Base-by-base conservation (phyloP, 2,113 vertebrate genomes). In the Nesogale talazaci region DNA sequence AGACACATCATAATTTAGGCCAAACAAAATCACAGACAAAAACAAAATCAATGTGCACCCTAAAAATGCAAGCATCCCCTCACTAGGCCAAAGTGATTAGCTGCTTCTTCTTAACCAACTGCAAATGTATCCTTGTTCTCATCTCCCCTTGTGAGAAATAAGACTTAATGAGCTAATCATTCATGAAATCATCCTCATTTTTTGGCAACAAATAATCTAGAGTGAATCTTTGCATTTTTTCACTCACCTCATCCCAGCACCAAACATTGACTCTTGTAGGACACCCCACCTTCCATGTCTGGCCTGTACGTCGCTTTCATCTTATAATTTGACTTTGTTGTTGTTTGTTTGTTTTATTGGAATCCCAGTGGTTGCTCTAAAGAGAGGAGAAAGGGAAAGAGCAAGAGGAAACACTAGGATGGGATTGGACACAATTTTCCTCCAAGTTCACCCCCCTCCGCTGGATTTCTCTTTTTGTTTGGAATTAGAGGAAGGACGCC, bases 401-500 rank as follows among this genome's bases (percentile, higher is more conserved):
- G 4, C 14, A 36, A 74, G 67, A 0, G 9, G 1, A 56, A 15
- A 46, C 36, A 29, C 42, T 34, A 83, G 9, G 59, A 3, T 31
- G 34, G 29, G n/a, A 74, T 63, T 88, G 69, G 17, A 27, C 16
- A 20, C 23, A 42, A 25, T 80, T 2, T 9, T 16, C 56, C 69
- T 1, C 77, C 42, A 6, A 1, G 4, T 4, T 9, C 3, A 17
- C 6, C 69, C 23, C 19, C 16, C 2, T 57, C 14, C 6, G 3
- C 25, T 76, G 59, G 52, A 16, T 40, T 91, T 83, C 40, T 91
- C 46, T 86, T 70, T 79, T 6, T 80, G 38, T 29, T 52, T 82
- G 63, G 31, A 23, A 69, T 80, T 90, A 76, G 22, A 38, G 40
- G 31, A 22, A 81, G 16, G 8, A 5, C 46, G 27, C 7, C 9